Evolutionary conservation across 2,113 vertebrate species (phyloP).

Genomic region (Pangasianodon gigas): DNA sequence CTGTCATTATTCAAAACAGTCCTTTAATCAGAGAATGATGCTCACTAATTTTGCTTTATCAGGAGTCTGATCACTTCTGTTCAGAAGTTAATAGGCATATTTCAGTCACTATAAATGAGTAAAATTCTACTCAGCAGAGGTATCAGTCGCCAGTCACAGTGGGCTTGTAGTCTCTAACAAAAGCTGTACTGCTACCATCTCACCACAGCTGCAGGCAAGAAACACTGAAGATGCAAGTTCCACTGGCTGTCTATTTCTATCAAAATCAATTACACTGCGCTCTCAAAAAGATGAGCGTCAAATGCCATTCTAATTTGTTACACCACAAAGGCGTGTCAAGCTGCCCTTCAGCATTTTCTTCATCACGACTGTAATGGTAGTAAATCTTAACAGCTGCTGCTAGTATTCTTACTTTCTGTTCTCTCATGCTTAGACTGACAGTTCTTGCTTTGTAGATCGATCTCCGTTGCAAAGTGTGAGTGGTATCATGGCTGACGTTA

Average conservation of each 20-base stretch:
- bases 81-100: background rate
- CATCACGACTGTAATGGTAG: background rate
- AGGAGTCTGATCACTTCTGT: background rate
- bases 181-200: background rate
- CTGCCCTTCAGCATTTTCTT: conserved; percentile 6
- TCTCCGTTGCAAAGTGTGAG: conserved; percentile 59
- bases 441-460: conserved; percentile 58
- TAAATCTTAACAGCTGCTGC: background rate
- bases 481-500: conserved; percentile 51
- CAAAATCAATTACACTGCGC: conserved; percentile 18
- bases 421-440: conserved; percentile 27
- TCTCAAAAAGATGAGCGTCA: conserved; percentile 2
- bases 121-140: background rate
- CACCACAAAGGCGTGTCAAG: conserved; percentile 12
- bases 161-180: too few species aligned
- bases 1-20: background rate
- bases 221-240: background rate
- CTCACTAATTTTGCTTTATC: background rate
- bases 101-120: background rate
- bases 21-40: background rate
- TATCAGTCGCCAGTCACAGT: background rate
- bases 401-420: conserved; percentile 33
- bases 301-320: conserved; percentile 35
- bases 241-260: conserved; percentile 9
- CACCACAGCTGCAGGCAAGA: background rate